phyloP scores from a whole-genome alignment of 2,797 vertebrate genomes.

The Austrolebias charrua region DNA sequence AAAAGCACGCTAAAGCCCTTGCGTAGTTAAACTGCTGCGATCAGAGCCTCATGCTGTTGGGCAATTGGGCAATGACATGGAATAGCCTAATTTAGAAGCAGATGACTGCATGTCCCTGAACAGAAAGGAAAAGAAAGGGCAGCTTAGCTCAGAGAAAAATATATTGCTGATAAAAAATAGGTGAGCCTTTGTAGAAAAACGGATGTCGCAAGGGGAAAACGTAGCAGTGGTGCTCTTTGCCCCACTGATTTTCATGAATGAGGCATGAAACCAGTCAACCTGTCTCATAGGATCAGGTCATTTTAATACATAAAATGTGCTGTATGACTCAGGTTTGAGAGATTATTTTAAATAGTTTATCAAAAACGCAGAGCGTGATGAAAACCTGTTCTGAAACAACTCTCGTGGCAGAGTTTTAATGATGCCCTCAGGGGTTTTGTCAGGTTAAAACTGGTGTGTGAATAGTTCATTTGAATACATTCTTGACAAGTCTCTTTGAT shows the following conservation, averaged over 20 bases:
- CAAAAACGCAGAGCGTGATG: constrained; percentile 41
- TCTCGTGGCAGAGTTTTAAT: constrained; percentile 25
- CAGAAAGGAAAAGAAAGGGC: constrained; percentile 20
- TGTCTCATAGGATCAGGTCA: constrained; percentile 37
- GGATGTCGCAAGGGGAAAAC: constrained; percentile 23
- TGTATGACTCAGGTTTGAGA: constrained; percentile 29
- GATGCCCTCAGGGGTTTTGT: constrained; percentile 44
- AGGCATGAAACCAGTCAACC: constrained; percentile 29
- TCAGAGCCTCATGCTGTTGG: constrained; percentile 55
- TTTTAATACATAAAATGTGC: constrained; percentile 38
- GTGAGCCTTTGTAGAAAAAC: constrained; percentile 17
- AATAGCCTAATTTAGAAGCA: constrained; percentile 64
- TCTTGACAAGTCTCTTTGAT: constrained; percentile 42
- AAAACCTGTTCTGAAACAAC: constrained; percentile 17
- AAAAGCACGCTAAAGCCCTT: constrained; percentile 40
- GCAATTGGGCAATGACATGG: constrained; percentile 66
- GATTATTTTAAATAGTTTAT: constrained; percentile 40
- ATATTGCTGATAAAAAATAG: constrained; percentile 9
- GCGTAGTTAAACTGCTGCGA: constrained; percentile 38
- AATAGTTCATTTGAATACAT: constrained; percentile 38
- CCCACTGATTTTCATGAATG: constrained; percentile 32
- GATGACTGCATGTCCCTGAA: constrained; percentile 54
- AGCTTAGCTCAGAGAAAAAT: constrained; percentile 7
- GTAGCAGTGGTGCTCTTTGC: constrained; percentile 15
- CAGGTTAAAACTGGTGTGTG: constrained; percentile 22